Percentiles rank a stretch among this genome's conserved stretches.
These are phyloP conservation scores for Polyploca ridens DNA, from an alignment of 2,888 invertebrate species.

Conservation along the genomic window DNA sequence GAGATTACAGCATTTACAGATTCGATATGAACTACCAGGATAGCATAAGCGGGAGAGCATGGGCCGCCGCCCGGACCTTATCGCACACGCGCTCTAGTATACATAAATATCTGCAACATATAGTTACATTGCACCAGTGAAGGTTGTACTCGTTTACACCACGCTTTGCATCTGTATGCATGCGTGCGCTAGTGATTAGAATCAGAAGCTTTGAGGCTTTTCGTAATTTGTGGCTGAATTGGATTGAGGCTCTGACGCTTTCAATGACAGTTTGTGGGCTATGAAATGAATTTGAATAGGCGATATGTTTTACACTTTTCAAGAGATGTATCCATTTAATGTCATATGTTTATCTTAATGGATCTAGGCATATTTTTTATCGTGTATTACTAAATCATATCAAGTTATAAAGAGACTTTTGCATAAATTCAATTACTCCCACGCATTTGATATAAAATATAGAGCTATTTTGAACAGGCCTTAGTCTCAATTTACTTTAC, in stretches of 20 bases:
- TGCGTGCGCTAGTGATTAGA: constrained; percentile 48
- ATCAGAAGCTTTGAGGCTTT: constrained; percentile 73
- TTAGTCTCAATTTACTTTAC: constrained; percentile 35
- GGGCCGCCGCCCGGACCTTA: constrained; percentile 33
- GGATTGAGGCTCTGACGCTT: constrained; percentile 61
- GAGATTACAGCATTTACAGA: constrained; percentile 50
- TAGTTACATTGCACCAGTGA: constrained; percentile 73
- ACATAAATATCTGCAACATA: constrained; percentile 48
- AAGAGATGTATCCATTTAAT: neutral
- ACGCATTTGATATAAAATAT: constrained; percentile 21
- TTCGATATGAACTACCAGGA: constrained; percentile 62
- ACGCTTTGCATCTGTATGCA: constrained; percentile 47
- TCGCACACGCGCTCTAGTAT: constrained; percentile 64
- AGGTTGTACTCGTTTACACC: constrained; percentile 73
- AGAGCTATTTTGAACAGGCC: constrained; percentile 22
- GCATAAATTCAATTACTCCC: neutral
- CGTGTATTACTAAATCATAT: too few species aligned
- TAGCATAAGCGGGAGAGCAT: constrained; percentile 47
- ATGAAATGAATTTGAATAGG: constrained; percentile 46
- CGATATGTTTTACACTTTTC: constrained; percentile 14
- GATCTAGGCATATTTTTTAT: neutral
- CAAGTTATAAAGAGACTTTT: neutral
- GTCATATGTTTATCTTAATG: neutral
- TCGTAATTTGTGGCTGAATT: constrained; percentile 76
- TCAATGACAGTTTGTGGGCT: constrained; percentile 51